A percentile compares a stretch with the other conserved stretches of the same genome.
Evolutionary conservation across 1,140 invertebrate species (phyloP).

Genomic region (Heliconius hewitsoni): DNA sequence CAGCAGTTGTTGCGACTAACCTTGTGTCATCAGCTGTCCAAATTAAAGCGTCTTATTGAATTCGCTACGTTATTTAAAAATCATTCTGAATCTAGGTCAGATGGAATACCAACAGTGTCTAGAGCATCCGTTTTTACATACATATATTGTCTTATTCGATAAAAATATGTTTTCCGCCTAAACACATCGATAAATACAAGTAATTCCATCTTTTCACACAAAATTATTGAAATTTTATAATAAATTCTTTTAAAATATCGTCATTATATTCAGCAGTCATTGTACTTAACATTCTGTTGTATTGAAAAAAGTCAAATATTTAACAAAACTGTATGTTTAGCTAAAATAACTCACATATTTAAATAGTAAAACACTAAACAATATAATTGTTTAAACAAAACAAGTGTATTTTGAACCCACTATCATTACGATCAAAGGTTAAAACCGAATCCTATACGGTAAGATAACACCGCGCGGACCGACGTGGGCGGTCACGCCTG

Average conservation of each 20-base stretch:
- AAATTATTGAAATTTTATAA: too few relatives aligned
- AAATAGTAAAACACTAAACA: background rate
- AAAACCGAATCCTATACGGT: conserved; percentile 27
- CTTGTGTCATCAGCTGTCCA: conserved; percentile 38
- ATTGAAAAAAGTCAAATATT: too few relatives aligned
- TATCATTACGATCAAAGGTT: conserved; percentile 14
- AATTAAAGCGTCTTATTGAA: conserved; percentile 40
- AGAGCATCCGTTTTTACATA: background rate
- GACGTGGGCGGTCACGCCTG: conserved; percentile 33
- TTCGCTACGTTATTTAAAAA: conserved; percentile 43
- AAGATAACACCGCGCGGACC: conserved; percentile 28
- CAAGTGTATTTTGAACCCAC: background rate
- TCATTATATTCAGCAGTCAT: too few relatives aligned
- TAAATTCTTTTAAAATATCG: too few relatives aligned
- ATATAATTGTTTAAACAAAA: background rate
- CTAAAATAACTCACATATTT: background rate
- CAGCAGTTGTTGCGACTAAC: conserved; percentile 21
- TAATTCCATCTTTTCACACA: too few relatives aligned
- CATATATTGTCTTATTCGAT: background rate
- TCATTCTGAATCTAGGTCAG: conserved; percentile 40
- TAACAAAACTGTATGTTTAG: background rate
- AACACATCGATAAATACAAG: background rate
- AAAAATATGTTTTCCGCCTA: background rate
- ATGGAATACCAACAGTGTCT: conserved; percentile 2
- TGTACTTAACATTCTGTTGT: too few relatives aligned